Base-by-base conservation (phyloP, 2,888 invertebrate genomes). In the Drosophila limbata region DNA sequence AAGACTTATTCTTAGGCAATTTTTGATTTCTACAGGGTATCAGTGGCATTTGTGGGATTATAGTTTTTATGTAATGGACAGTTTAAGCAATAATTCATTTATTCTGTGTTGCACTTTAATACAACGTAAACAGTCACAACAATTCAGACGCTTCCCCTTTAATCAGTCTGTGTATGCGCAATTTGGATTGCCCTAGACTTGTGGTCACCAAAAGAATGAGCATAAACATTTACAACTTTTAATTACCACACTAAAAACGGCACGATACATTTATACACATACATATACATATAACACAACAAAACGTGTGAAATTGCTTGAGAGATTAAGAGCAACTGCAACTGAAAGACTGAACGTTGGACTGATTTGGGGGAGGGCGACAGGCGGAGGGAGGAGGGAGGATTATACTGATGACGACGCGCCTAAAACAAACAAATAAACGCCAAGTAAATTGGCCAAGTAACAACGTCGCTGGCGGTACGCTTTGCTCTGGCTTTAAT, bases 401-500 rank as follows among this genome's bases (percentile, higher is more conserved):
- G 51, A 62, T 57, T 51, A 63, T 57, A 39, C 13, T 37, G 66
- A 63, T 62, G 77, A 77, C 75, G 84, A 77, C 84, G 89, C 84
- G 84, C 89, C 84, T 88, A 84, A 85, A 86, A 79, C 89, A 85
- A 85, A 85, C 84, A 85, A 85, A 85, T 85, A 86, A 88, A 87
- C 75, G 76, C 66, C 70, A 81, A 85, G 69, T 80, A 80, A 87
- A 84, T 84, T 84, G 82, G 75, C 77, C 73, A 82, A 74, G 78
- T 69, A 81, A 74, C 88, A 77, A 67, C 77, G 73, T 55, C 67
- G 77, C 67, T 62, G 80, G 70, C 84, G 85, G 89, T 87, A 84
- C 89, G 85, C 85, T 84, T 86, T 86, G 74, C 63, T 68, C 61
- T 72, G 75, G 63, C 79, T 89, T 84, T 85, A 85, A 85, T 85